Percentiles rank a stretch among this genome's conserved stretches.
Evolutionary conservation across 2,797 vertebrate genomes (phyloP).

Genomic region (Sus cebifrons): DNA sequence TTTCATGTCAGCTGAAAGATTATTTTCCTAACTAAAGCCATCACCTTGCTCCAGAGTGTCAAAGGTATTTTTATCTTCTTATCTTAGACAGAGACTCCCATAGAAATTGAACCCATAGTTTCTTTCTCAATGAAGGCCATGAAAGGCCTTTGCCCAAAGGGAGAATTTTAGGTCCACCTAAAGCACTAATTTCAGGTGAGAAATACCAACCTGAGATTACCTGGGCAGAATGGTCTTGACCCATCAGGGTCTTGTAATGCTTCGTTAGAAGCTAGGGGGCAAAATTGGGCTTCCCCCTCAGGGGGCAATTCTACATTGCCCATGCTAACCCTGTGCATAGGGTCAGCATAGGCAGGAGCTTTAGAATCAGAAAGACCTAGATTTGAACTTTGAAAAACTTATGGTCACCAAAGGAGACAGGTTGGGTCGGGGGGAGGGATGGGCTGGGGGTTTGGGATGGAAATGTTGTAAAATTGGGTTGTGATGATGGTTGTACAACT

Average conservation of each 20-base stretch:
- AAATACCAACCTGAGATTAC: rapidly evolving
- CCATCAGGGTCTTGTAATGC: background rate
- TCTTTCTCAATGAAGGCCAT: background rate
- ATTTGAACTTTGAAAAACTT: background rate
- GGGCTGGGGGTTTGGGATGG: too few relatives aligned
- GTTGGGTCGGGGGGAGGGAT: too few relatives aligned
- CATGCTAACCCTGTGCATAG: rapidly evolving
- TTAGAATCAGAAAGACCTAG: background rate
- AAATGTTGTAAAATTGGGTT: too few relatives aligned
- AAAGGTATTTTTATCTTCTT: background rate
- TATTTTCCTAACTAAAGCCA: conserved; percentile 9
- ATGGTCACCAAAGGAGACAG: too few relatives aligned
- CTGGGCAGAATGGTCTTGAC: background rate
- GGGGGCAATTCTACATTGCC: rapidly evolving
- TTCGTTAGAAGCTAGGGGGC: rapidly evolving
- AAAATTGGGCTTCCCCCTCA: background rate
- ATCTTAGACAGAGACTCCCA: background rate
- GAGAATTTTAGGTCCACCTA: background rate
- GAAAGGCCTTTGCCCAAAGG: background rate
- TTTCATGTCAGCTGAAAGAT: conserved; percentile 19
- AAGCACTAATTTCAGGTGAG: background rate
- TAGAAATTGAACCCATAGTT: background rate
- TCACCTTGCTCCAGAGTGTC: background rate
- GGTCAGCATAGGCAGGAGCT: background rate
- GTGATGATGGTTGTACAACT: too few relatives aligned